Conservation (phyloP, 2,113 vertebrate genomes). For the Peromyscus californicus region DNA sequence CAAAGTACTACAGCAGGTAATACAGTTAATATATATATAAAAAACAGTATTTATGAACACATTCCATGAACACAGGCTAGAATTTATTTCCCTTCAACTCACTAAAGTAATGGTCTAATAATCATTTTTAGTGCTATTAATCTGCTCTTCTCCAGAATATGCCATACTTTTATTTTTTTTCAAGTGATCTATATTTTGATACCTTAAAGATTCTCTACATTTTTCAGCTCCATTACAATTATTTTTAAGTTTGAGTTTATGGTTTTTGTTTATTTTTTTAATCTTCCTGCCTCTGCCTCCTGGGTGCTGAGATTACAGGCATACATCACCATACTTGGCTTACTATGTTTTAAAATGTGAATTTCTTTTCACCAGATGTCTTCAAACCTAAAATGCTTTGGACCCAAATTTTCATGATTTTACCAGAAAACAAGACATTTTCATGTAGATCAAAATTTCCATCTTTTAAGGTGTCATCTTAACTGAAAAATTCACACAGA, state of each 20-base stretch:
- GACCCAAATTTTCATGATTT: background rate
- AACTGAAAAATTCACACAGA: constrained; percentile 20
- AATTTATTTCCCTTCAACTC: background rate
- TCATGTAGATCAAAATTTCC: background rate
- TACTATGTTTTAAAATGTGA: background rate
- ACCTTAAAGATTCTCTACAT: background rate
- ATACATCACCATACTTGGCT: background rate
- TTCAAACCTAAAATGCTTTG: background rate
- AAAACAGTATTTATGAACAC: background rate
- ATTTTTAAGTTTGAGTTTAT: background rate
- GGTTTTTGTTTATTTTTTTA: background rate
- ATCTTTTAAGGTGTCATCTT: background rate
- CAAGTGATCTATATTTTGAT: background rate
- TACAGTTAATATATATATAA: background rate
- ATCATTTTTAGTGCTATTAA: background rate
- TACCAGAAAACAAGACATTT: background rate
- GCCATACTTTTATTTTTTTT: background rate
- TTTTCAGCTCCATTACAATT: background rate
- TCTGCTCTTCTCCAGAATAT: background rate
- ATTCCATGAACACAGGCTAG: background rate
- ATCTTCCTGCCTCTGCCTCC: background rate
- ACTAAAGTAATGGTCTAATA: background rate
- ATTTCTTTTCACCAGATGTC: background rate
- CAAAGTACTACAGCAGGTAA: background rate
- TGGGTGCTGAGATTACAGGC: background rate